Percentiles rank a stretch among this genome's conserved stretches.
Conservation (phyloP, 2,888 invertebrate species). For the Onthophagus sagittarius region DNA sequence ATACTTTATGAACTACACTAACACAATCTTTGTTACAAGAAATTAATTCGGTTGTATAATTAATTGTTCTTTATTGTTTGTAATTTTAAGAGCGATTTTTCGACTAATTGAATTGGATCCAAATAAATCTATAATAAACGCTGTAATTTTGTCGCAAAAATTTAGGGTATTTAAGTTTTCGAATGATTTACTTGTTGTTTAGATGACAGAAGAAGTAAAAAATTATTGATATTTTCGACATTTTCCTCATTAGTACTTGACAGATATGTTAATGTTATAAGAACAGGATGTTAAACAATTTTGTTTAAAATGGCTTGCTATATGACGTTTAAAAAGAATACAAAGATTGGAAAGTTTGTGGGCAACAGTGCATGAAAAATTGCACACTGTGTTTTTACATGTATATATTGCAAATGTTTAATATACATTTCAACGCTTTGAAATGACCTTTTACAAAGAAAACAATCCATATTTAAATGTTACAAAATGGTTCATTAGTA, state of each 20-base stretch:
- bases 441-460: too few species aligned
- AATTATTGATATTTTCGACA: background rate
- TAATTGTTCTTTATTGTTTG: background rate
- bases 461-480: too few species aligned
- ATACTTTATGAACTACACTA: too few species aligned
- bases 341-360: too few species aligned
- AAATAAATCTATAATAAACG: conserved; percentile 1
- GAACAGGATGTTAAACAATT: background rate
- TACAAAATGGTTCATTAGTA: too few species aligned
- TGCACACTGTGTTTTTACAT: too few species aligned
- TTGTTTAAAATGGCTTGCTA: background rate
- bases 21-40: conserved; percentile 1
- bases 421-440: too few species aligned
- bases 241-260: background rate
- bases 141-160: background rate
- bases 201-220: conserved; percentile 1
- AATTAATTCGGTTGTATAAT: conserved; percentile 6
- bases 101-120: background rate
- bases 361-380: too few species aligned
- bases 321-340: too few species aligned
- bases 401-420: too few species aligned
- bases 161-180: background rate
- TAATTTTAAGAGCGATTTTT: conserved; percentile 6
- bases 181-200: background rate
- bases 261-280: background rate